Evolutionary conservation across 1,140 invertebrate genomes (phyloP), one percentile per base, ranked within the genome.

Genomic region (Manduca sexta): DNA sequence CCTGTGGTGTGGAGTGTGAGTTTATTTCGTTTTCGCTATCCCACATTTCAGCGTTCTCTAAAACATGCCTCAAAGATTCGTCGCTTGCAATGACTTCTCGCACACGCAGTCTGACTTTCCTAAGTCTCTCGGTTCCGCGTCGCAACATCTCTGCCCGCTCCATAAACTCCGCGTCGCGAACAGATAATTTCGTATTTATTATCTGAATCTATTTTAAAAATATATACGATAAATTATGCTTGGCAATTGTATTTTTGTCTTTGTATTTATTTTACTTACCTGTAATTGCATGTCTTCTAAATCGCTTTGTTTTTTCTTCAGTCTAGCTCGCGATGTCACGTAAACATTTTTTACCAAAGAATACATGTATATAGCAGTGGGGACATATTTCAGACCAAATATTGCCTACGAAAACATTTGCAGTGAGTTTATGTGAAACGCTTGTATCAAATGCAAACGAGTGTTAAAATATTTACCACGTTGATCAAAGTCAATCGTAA

Each of bases 201-300:
- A 82, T 77, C 53, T 80, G 64, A 42, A 75, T 69, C 80, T 84
- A 35, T n/a, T 30, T 26, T 29, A 10, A n/a, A 5, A 18, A 21
- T 18, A 45, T 12, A 35, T 45, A 11, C 11, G 0, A n/a, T n/a
- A n/a, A n/a, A n/a, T n/a, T n/a, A n/a, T n/a, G n/a, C n/a, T n/a
- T n/a, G n/a, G n/a, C n/a, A n/a, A n/a, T n/a, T n/a, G n/a, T n/a
- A n/a, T n/a, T n/a, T n/a, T n/a, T n/a, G n/a, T n/a, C n/a, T n/a
- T n/a, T n/a, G n/a, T n/a, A n/a, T n/a, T n/a, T n/a, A n/a, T n/a
- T n/a, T n/a, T n/a, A 17, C 30, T 47, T 30, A 81, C 77, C 74
- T 84, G 72, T 39, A 85, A 51, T 39, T 74, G 55, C 51, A 85
- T 59, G 12, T 85, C 79, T 45, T 85, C 76, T 21, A 79, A 21